Evolutionary conservation across 2,113 vertebrate genomes (phyloP).

Genomic region (Platichthys flesus): DNA sequence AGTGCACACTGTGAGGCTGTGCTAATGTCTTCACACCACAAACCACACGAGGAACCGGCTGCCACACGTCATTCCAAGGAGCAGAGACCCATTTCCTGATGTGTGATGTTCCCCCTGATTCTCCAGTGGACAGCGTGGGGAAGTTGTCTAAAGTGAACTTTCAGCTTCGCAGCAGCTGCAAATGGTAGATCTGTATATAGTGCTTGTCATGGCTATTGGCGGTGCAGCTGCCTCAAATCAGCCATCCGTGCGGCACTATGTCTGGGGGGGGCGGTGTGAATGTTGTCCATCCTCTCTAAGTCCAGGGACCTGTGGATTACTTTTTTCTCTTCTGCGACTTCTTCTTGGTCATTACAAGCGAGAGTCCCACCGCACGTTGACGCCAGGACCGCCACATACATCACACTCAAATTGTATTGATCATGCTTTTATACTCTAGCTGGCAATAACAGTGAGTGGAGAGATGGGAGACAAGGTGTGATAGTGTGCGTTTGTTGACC

Average conservation of each 20-base stretch:
- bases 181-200: conserved; percentile 28
- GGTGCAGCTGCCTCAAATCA: conserved; percentile 42
- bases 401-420: conserved; percentile 23
- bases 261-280: conserved; percentile 44
- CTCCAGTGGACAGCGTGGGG: background rate
- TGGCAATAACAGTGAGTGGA: conserved; percentile 25
- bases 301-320: conserved; percentile 34
- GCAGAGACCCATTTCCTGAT: background rate
- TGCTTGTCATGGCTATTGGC: conserved; percentile 16
- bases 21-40: conserved; percentile 21
- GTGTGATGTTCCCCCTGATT: background rate
- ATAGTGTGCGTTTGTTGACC: conserved; percentile 13
- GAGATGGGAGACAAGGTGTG: background rate
- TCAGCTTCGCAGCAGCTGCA: background rate
- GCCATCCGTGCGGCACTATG: conserved; percentile 12
- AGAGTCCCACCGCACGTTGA: conserved; percentile 10
- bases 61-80: conserved; percentile 10
- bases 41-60: conserved; percentile 19
- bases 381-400: background rate
- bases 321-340: background rate
- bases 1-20: conserved; percentile 3
- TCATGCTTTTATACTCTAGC: conserved; percentile 11
- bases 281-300: conserved; percentile 34
- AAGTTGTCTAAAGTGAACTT: conserved; percentile 27
- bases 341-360: background rate